A percentile compares a stretch with the other conserved stretches of the same genome.
Conservation (phyloP, 2,797 vertebrate species). For the Sebastes steindachneri region DNA sequence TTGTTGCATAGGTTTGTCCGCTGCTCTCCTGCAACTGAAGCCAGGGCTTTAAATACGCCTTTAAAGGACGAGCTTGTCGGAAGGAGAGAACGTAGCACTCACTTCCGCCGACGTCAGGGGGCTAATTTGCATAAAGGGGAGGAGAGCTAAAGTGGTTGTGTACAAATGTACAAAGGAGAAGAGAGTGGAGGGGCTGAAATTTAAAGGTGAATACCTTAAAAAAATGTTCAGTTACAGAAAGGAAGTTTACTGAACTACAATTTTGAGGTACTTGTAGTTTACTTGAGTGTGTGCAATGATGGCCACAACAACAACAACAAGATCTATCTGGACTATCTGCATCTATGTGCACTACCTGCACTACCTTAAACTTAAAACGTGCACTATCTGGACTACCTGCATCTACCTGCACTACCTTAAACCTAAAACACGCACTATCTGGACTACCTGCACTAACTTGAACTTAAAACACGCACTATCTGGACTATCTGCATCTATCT, state of each 20-base stretch:
- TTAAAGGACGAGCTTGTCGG: conserved; percentile 83
- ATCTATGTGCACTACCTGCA: no score
- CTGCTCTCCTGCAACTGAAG: conserved; percentile 61
- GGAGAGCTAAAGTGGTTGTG: conserved; percentile 7
- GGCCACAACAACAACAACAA: not conserved
- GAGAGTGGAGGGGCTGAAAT: not conserved
- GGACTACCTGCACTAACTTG: no score
- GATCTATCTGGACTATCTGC: no score
- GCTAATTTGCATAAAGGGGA: conserved; percentile 74
- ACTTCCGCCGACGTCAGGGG: conserved; percentile 75
- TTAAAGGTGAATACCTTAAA: conserved; percentile 25
- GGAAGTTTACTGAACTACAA: no score
- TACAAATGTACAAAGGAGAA: conserved; percentile 16
- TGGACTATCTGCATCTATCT: no score
- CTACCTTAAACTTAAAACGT: rapidly evolving
- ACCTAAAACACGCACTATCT: no score
- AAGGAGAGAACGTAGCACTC: conserved; percentile 53
- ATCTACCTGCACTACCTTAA: no score
- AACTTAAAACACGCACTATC: no score
- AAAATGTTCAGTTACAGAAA: not conserved
- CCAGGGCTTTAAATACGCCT: conserved; percentile 80
- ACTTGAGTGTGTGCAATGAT: not conserved
- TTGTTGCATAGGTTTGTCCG: conserved; percentile 63
- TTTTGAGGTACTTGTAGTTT: not conserved
- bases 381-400: no score